Base-by-base conservation (phyloP, 2,113 vertebrate species). In the Chloebia gouldiae region DNA sequence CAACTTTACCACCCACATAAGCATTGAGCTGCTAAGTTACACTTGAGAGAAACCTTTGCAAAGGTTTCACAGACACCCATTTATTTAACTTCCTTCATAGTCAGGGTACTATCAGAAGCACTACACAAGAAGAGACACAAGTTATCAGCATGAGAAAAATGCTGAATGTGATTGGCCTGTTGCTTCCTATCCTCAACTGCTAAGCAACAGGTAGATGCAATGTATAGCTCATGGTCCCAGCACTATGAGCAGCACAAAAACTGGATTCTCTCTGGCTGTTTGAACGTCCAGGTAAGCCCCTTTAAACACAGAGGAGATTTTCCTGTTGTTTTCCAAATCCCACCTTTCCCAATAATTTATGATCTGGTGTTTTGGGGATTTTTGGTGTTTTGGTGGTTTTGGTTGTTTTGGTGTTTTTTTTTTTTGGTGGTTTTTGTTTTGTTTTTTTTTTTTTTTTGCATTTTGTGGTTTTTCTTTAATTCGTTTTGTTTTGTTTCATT, bases 291-390 rank as follows among this genome's bases (percentile, higher is more conserved):
- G n/a, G 23, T 27, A 57, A 64, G 7, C 23, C 8, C 10, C 15
- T 47, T 76, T 31, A 78, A 77, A 64, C 6, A 40, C 6, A n/a
- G 2, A 5, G 10, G 5, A 1, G 0, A 2, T 12, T 47, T 59
- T 30, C 4, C 9, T 12, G 0, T 15, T 59, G 6, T n/a, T 92
- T 81, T 92, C 33, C 8, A 72, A 77, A 21, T 76, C 25, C 4
- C 1, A 18, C 6, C 20, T 71, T 83, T 92, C 21, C 61, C 75
- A 70, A 15, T 25, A 61, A 71, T 23, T 59, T 60, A 51, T 30
- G 11, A n/a, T 22, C 9, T 71, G 13, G 13, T 11, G 21, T 13
- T 23, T 7, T 8, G 27, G 25, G 25, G 1, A n/a, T n/a, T 10
- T 25, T 45, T 45, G 18, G 42, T 40, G 40, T n/a, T n/a, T n/a